Base-by-base conservation (phyloP, 2,888 invertebrate species). In the Cynaeus angustus region DNA sequence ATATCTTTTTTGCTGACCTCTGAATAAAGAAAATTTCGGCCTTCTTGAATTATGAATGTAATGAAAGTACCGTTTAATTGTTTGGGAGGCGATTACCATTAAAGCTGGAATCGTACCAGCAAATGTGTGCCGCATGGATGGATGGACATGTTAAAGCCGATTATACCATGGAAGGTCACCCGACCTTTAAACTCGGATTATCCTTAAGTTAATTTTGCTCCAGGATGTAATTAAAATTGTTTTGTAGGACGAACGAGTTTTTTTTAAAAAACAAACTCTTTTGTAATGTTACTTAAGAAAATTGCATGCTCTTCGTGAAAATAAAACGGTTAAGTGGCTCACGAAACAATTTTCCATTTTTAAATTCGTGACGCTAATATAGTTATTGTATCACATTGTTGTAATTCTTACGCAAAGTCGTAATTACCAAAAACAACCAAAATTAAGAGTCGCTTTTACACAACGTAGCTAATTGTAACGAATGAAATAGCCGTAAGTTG, bases 81-180 rank as follows among this genome's bases (percentile, higher is more conserved):
- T 7, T 37, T 38, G n/a, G 10, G 21, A 13, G 14, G 16, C 33
- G 37, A 55, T 55, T 55, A 38, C 9, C 55, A 55, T 10, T 38
- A n/a, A 33, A 21, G 8, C 16, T 14, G 21, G 8, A 38, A 13
- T 56, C 41, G 33, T 13, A 55, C 53, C 38, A 28, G 30, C 50
- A 56, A 56, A 43, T 43, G 56, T 56, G 41, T 56, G 56, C 43
- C 43, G 41, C 56, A 43, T 56, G 56, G 56, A 16, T 43, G 56
- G 26, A 56, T 28, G 28, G 56, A 33, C 37, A 13, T 38, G 55
- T 55, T 55, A n/a, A 12, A 12, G 28, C 28, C n/a, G 56, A 43
- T 56, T 56, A 56, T 8, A 56, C 43, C 56, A 56, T 56, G 16
- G 37, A 56, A 56, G 56, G 56, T 56, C 56, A 10, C 9, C 7